These are phyloP conservation scores for Geotrypetes seraphini DNA, from an alignment of 2,797 vertebrate genomes.

Conservation along the genomic window DNA sequence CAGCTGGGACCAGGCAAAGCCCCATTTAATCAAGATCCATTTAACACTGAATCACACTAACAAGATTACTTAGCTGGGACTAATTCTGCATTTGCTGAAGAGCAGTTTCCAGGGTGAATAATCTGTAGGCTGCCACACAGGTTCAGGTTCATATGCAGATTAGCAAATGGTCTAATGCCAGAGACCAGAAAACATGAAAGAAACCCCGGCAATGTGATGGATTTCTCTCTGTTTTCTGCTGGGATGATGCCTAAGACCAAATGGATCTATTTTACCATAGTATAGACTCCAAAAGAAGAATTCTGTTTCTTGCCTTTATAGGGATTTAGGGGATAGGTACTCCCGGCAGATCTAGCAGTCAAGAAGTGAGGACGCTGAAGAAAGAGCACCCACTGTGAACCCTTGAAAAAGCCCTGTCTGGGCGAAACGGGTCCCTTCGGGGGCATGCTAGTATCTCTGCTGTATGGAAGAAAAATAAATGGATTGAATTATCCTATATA, in stretches of 20 bases:
- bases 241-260: constrained; percentile 11
- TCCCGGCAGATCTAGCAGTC: too few relatives aligned
- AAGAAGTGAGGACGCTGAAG: too few relatives aligned
- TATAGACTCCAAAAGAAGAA: too few relatives aligned
- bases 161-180: constrained; percentile 31
- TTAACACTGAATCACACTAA: constrained; percentile 48
- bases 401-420: too few relatives aligned
- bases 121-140: constrained; percentile 20
- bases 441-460: too few relatives aligned
- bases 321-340: too few relatives aligned
- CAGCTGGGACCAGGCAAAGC: constrained; percentile 46
- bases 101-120: constrained; percentile 37
- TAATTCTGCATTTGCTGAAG: constrained; percentile 31
- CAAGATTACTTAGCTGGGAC: constrained; percentile 36
- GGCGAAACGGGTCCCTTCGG: too few relatives aligned
- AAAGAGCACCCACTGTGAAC: too few relatives aligned
- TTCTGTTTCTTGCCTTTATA: too few relatives aligned
- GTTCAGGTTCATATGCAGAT: constrained; percentile 32
- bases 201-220: constrained; percentile 16
- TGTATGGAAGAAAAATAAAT: too few relatives aligned
- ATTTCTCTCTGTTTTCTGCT: neutral
- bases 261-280: too few relatives aligned
- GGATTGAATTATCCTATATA: too few relatives aligned
- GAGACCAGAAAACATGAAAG: constrained; percentile 32
- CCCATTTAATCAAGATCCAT: constrained; percentile 44